These are phyloP conservation scores for Eugnorisma glareosa DNA, from an alignment of 2,888 invertebrate species.

Conservation along the genomic window DNA sequence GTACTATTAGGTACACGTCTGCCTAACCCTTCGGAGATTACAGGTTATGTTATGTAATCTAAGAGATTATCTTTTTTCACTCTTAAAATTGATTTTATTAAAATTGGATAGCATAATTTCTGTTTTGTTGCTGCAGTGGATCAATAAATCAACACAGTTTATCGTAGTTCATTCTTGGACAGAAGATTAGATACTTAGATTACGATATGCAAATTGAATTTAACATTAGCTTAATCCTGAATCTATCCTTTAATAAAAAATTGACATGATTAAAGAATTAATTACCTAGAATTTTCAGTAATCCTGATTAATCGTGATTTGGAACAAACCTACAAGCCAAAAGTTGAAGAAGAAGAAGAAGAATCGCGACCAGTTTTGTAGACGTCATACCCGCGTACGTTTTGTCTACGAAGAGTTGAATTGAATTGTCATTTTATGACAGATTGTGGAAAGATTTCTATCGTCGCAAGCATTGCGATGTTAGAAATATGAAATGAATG, in stretches of 20 bases:
- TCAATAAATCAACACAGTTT: not conserved
- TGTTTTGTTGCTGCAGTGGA: not conserved
- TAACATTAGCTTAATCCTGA: not conserved
- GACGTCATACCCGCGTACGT: too few relatives aligned
- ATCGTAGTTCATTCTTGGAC: not conserved
- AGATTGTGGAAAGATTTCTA: too few relatives aligned
- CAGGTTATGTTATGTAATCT: too few relatives aligned
- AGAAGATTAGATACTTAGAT: not conserved
- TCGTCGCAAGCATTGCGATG: too few relatives aligned
- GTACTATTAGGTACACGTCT: too few relatives aligned
- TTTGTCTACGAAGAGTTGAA: too few relatives aligned
- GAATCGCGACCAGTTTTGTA: not conserved
- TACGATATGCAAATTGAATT: not conserved
- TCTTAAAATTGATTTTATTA: not conserved
- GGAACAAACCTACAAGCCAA: not conserved
- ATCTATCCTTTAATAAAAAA: not conserved
- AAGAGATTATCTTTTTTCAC: not conserved
- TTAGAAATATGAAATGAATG: too few relatives aligned
- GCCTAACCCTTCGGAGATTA: too few relatives aligned
- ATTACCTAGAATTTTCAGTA: slow-evolving; percentile 2
- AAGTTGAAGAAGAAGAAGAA: not conserved
- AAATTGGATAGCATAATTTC: not conserved
- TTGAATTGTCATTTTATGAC: too few relatives aligned
- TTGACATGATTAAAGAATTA: not conserved
- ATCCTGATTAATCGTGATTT: not conserved